These are phyloP conservation scores for Xestia xanthographa DNA, from an alignment of 2,888 invertebrate genomes.

Conservation along the genomic window DNA sequence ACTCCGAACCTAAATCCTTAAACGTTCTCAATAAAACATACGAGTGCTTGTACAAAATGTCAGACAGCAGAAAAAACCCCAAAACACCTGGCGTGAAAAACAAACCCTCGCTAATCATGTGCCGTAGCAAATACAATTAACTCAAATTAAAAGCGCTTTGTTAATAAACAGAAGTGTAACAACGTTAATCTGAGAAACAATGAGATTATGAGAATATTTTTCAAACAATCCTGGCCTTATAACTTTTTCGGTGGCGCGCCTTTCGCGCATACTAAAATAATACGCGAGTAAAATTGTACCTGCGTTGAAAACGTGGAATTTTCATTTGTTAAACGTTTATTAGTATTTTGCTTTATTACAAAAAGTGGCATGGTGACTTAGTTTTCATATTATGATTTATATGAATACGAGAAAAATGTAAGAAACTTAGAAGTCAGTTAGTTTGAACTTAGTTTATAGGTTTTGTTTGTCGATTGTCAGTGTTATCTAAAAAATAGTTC, in stretches of 20 bases:
- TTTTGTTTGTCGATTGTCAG: no score
- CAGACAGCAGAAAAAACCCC: constrained; percentile 13
- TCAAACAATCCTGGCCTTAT: constrained; percentile 61
- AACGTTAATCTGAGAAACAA: constrained; percentile 72
- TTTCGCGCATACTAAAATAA: constrained; percentile 58
- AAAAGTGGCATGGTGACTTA: constrained; percentile 8
- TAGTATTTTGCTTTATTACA: constrained; percentile 34
- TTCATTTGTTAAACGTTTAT: constrained; percentile 52
- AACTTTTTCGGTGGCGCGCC: constrained; percentile 56
- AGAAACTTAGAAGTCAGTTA: background rate
- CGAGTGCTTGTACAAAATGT: background rate
- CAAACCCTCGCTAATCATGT: constrained; percentile 74
- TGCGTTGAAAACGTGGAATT: constrained; percentile 51
- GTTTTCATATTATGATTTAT: constrained; percentile 6
- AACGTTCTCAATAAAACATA: constrained; percentile 8
- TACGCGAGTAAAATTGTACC: constrained; percentile 35
- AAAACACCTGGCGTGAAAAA: constrained; percentile 65
- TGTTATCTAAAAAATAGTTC: no score
- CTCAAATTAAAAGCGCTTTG: constrained; percentile 78
- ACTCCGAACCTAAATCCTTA: background rate
- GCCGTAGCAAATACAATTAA: constrained; percentile 77
- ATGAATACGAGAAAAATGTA: background rate
- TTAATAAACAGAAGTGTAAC: constrained; percentile 76
- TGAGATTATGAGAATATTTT: constrained; percentile 70
- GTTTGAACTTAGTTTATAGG: no score